A percentile compares a stretch with the other conserved stretches of the same genome.
Conservation (phyloP, 2,797 vertebrate species). For the Danio kyathit region DNA sequence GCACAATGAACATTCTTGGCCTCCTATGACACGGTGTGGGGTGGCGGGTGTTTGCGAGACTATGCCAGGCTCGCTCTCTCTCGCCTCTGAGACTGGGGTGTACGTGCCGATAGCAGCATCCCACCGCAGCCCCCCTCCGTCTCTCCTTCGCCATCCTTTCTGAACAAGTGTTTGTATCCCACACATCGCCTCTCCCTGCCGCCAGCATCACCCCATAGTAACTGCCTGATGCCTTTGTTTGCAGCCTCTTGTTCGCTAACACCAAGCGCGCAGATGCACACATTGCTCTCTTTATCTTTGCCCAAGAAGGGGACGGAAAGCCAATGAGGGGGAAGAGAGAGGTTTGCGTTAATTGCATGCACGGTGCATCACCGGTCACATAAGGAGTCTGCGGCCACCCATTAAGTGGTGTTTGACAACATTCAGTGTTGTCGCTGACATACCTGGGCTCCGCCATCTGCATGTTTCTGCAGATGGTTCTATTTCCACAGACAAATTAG, state of each 20-base stretch:
- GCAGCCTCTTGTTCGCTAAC: slow-evolving; percentile 54
- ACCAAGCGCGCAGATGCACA: slow-evolving; percentile 34
- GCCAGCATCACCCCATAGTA: slow-evolving; percentile 68
- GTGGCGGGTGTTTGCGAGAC: slow-evolving; percentile 60
- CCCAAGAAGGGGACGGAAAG: slow-evolving; percentile 18
- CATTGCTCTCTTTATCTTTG: slow-evolving; percentile 37
- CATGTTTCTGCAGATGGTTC: background rate
- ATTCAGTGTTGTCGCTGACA: slow-evolving; percentile 21
- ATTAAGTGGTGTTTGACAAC: slow-evolving; percentile 65
- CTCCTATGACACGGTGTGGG: slow-evolving; percentile 65
- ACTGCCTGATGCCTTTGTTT: slow-evolving; percentile 59
- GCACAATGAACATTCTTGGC: slow-evolving; percentile 73
- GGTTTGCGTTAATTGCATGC: slow-evolving; percentile 73
- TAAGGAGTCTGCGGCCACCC: slow-evolving; percentile 61
- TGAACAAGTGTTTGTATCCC: slow-evolving; percentile 44
- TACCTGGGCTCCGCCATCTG: background rate
- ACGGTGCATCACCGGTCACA: slow-evolving; percentile 57
- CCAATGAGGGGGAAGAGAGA: slow-evolving; percentile 21
- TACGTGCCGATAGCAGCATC: slow-evolving; percentile 77
- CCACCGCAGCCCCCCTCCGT: slow-evolving; percentile 30
- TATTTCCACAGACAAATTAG: background rate
- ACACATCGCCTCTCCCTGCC: slow-evolving; percentile 44
- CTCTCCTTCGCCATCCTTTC: slow-evolving; percentile 47
- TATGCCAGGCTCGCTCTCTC: slow-evolving; percentile 57
- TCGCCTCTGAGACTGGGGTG: slow-evolving; percentile 57